These are phyloP conservation scores for Catostylus mosaicus DNA, from an alignment of 30 jellyfish, hydroid and myxozoan genomes.

Conservation along the genomic window DNA sequence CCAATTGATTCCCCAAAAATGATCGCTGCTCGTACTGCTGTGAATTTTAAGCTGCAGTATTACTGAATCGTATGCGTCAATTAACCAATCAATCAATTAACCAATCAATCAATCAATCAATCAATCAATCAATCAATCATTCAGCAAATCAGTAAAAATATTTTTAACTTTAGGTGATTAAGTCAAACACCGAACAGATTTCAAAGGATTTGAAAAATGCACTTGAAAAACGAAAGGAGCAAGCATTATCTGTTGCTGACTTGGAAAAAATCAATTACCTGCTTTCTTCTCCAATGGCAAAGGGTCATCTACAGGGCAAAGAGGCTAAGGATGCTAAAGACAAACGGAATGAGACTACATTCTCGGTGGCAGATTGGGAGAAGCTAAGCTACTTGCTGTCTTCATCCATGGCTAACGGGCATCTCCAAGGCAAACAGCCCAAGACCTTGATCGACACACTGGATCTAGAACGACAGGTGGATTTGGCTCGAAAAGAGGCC, in stretches of 20 bases:
- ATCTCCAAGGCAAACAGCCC: slow-evolving; percentile 72
- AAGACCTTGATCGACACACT: slow-evolving; percentile 82
- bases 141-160: neutral
- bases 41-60: too few relatives aligned
- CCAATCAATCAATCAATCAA: too few relatives aligned
- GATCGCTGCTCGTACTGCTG: too few relatives aligned
- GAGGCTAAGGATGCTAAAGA: slow-evolving; percentile 10
- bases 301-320: slow-evolving; percentile 64
- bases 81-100: too few relatives aligned
- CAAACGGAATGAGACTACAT: slow-evolving; percentile 65
- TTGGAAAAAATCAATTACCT: slow-evolving; percentile 86
- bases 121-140: neutral
- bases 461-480: slow-evolving; percentile 93
- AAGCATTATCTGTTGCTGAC: slow-evolving; percentile 87
- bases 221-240: slow-evolving; percentile 88
- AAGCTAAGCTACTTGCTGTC: slow-evolving; percentile 78
- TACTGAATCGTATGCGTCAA: too few relatives aligned
- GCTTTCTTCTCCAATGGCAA: slow-evolving; percentile 82
- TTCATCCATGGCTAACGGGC: slow-evolving; percentile 79
- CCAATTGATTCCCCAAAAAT: too few relatives aligned
- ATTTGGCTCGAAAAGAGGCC: slow-evolving; percentile 97
- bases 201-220: slow-evolving; percentile 95
- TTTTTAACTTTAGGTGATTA: slow-evolving; percentile 63
- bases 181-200: slow-evolving; percentile 94
- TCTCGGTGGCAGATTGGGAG: slow-evolving; percentile 91